Evolutionary conservation across 2,113 vertebrate species (phyloP).

Genomic region (Marcusenius ussheri): DNA sequence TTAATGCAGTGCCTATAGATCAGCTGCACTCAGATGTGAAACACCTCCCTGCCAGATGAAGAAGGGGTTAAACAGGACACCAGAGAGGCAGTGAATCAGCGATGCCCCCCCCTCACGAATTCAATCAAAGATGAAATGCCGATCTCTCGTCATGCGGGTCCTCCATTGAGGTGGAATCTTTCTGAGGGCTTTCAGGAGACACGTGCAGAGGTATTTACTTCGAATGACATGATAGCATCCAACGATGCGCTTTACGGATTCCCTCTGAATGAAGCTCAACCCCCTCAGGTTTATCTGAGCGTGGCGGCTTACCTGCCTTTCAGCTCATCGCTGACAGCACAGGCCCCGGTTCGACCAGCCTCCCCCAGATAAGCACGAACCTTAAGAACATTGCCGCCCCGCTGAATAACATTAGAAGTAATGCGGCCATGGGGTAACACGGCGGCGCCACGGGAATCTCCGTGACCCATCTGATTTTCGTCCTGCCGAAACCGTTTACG

Average conservation of each 20-base stretch:
- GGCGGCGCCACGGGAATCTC: constrained; percentile 56
- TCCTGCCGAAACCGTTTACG: constrained; percentile 59
- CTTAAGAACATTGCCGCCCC: background rate
- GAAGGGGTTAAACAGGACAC: background rate
- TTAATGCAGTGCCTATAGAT: background rate
- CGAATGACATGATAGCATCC: background rate
- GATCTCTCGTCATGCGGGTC: background rate
- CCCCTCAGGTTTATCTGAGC: background rate
- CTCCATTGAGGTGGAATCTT: background rate
- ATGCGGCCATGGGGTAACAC: constrained; percentile 62
- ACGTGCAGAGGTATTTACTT: background rate
- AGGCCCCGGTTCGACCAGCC: background rate
- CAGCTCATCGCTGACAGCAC: background rate
- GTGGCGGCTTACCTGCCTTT: background rate
- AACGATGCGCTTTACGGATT: background rate
- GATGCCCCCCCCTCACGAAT: background rate
- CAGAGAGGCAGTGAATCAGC: background rate
- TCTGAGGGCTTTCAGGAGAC: background rate
- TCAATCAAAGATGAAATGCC: background rate
- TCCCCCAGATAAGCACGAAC: background rate
- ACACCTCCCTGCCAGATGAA: background rate
- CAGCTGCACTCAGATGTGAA: background rate
- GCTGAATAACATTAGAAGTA: background rate
- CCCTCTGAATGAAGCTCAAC: constrained; percentile 7
- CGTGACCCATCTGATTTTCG: constrained; percentile 50